phyloP scores from a whole-genome alignment of 2,888 invertebrate species.

The Deladenus siricidicola region DNA sequence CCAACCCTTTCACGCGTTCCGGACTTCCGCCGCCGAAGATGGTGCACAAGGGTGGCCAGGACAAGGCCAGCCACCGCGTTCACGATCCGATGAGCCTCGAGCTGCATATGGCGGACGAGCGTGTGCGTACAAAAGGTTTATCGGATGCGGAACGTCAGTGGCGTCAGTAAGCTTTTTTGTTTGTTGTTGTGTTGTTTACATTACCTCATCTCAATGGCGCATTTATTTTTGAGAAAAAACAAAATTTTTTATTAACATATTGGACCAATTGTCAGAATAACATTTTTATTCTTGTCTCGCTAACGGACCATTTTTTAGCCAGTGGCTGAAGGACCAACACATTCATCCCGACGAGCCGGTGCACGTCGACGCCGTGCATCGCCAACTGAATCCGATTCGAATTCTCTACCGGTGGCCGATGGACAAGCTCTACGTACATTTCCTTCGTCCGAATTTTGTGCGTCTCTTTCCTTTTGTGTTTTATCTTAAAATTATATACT shows the following conservation, averaged over 20 bases:
- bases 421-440: slow-evolving; percentile 50
- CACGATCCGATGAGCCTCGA: slow-evolving; percentile 51
- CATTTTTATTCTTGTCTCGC: too few relatives aligned
- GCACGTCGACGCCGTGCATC: slow-evolving; percentile 48
- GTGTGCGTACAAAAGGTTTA: slow-evolving; percentile 43
- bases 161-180: slow-evolving; percentile 31
- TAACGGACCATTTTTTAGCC: slow-evolving; percentile 32
- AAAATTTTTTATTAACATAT: too few relatives aligned
- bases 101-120: slow-evolving; percentile 33
- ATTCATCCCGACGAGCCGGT: slow-evolving; percentile 53
- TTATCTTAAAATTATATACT: not conserved
- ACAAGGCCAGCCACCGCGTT: slow-evolving; percentile 46
- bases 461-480: slow-evolving; percentile 7
- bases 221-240: too few relatives aligned
- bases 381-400: slow-evolving; percentile 51
- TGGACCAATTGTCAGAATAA: too few relatives aligned
- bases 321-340: slow-evolving; percentile 47
- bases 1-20: slow-evolving; percentile 41
- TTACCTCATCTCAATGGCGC: too few relatives aligned
- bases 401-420: slow-evolving; percentile 46
- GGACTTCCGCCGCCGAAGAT: slow-evolving; percentile 47
- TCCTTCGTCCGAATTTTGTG: slow-evolving; percentile 50
- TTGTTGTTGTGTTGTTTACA: not conserved
- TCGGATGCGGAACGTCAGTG: slow-evolving; percentile 50
- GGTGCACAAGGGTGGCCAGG: slow-evolving; percentile 33